Evolutionary conservation across 2,888 invertebrate species (phyloP).

Genomic region (Thecophora atra): DNA sequence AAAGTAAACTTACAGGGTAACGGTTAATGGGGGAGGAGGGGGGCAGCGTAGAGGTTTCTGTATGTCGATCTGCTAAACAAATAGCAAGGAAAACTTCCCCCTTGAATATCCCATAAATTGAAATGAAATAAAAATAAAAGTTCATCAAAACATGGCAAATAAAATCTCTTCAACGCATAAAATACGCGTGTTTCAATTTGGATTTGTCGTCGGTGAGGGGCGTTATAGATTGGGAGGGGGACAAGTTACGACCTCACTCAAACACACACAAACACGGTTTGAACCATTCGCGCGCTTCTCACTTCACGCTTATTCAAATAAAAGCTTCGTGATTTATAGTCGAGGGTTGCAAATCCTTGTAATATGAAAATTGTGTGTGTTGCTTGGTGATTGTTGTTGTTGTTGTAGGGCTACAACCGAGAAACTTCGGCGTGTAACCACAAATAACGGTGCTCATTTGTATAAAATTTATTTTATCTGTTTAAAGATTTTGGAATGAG

Average conservation of each 20-base stretch:
- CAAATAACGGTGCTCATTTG: slow-evolving; percentile 30
- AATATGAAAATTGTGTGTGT: not conserved
- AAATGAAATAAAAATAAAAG: slow-evolving; percentile 24
- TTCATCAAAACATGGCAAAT: slow-evolving; percentile 7
- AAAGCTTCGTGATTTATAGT: slow-evolving; percentile 30
- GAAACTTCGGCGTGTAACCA: slow-evolving; percentile 12
- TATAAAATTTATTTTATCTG: slow-evolving; percentile 33
- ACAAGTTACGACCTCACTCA: too few relatives aligned
- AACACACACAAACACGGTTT: not conserved
- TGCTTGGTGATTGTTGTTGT: not conserved
- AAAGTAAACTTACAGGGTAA: too few relatives aligned
- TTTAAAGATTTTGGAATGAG: not conserved
- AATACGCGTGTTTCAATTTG: slow-evolving; percentile 27
- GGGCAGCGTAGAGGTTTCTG: too few relatives aligned
- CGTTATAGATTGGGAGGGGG: too few relatives aligned
- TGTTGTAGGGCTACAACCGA: slow-evolving; percentile 7
- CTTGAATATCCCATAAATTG: slow-evolving; percentile 31
- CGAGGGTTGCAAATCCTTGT: slow-evolving; percentile 21
- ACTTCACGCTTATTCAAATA: slow-evolving; percentile 31
- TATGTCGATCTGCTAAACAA: too few relatives aligned
- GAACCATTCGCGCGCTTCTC: not conserved
- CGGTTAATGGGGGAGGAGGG: not conserved
- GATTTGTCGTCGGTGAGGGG: too few relatives aligned
- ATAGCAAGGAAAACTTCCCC: not conserved
- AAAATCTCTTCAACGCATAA: slow-evolving; percentile 34